Evolutionary conservation across 2,888 invertebrate genomes (phyloP).

Genomic region (Spatulosminthurus flaviceps): DNA sequence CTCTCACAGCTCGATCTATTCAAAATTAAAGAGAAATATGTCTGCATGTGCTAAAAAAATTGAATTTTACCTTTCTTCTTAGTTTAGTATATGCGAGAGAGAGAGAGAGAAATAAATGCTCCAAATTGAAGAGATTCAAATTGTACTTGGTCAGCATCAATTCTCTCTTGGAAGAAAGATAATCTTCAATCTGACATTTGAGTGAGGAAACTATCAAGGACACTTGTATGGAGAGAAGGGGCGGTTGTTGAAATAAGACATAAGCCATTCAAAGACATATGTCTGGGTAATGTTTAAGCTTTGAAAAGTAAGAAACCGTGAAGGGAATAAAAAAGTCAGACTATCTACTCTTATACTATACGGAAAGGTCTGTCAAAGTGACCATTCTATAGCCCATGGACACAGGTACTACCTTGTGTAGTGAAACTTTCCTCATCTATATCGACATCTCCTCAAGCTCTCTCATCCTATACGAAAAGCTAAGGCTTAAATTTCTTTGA

Average conservation of each 20-base stretch:
- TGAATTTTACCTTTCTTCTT: too few relatives aligned
- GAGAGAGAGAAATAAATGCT: too few relatives aligned
- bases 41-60: too few relatives aligned
- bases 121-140: too few relatives aligned
- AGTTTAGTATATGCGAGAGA: too few relatives aligned
- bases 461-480: neutral
- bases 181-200: too few relatives aligned
- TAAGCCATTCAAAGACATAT: neutral
- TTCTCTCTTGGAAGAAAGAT: too few relatives aligned
- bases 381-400: neutral
- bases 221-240: neutral
- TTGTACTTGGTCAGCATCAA: too few relatives aligned
- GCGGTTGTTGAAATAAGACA: neutral
- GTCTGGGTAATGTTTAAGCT: neutral
- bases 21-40: too few relatives aligned
- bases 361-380: neutral
- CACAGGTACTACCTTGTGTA: neutral
- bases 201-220: neutral
- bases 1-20: neutral
- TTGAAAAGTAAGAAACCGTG: constrained; percentile 10
- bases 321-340: neutral
- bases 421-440: neutral
- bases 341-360: neutral
- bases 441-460: neutral
- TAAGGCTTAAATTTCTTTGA: neutral